Percentiles rank a stretch among this genome's conserved stretches.
Evolutionary conservation across 2,113 vertebrate genomes (phyloP).

Genomic region (Ceyx melanurus): DNA sequence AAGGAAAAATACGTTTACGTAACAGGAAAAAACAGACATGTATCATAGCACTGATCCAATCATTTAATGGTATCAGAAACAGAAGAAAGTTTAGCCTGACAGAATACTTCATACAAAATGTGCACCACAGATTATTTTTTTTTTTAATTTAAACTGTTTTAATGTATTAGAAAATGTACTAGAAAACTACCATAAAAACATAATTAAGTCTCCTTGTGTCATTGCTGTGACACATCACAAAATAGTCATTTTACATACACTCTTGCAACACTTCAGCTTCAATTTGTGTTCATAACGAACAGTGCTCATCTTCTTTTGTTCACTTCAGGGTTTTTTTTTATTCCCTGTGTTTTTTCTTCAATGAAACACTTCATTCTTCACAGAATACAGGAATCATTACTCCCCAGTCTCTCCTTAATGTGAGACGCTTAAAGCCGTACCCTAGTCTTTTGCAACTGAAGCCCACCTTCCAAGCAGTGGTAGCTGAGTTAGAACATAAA

Average conservation of each 20-base stretch:
- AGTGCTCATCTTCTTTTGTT: not conserved
- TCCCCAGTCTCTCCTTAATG: not conserved
- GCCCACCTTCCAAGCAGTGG: not conserved
- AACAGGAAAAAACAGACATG: not conserved
- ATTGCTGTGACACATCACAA: not conserved
- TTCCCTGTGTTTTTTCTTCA: not conserved
- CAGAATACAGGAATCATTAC: not conserved
- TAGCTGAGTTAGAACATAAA: not conserved
- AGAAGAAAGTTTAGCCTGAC: not conserved
- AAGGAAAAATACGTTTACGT: not conserved
- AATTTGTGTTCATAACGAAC: not conserved
- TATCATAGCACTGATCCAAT: not conserved
- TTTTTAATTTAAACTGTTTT: not conserved
- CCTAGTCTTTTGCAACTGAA: rapidly evolving
- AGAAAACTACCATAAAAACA: not conserved
- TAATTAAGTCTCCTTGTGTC: not conserved
- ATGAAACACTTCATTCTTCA: not conserved
- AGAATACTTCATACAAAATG: not conserved
- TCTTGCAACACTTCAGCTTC: not conserved
- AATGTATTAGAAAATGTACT: not conserved
- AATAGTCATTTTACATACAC: not conserved
- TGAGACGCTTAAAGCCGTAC: not conserved
- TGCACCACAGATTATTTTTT: not conserved
- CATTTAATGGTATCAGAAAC: not conserved
- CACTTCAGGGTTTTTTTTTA: not conserved